phyloP scores from a whole-genome alignment of 2,113 vertebrate species.

The Sitta europaea region DNA sequence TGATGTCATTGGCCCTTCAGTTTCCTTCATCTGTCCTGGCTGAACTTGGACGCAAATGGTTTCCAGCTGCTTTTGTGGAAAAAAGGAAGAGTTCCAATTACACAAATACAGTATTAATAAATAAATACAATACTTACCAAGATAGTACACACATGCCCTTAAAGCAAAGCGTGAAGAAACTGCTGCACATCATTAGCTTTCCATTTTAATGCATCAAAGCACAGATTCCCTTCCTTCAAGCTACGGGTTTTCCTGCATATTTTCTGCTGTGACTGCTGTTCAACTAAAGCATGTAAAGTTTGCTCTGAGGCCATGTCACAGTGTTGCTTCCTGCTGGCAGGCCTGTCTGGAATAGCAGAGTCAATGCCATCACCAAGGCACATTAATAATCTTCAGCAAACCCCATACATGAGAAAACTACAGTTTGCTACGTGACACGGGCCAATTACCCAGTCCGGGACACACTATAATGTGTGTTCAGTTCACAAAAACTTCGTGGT shows the following conservation, averaged over 20 bases:
- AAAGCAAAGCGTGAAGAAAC: background rate
- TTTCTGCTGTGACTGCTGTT: background rate
- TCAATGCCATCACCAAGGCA: background rate
- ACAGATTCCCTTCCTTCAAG: background rate
- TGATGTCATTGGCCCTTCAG: constrained; percentile 43
- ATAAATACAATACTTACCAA: background rate
- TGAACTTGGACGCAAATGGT: constrained; percentile 84
- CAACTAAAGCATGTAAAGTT: background rate
- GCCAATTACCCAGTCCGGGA: background rate
- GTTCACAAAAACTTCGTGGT: background rate
- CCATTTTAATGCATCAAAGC: background rate
- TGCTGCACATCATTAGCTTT: background rate
- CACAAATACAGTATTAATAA: background rate
- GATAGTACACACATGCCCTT: background rate
- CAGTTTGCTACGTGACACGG: background rate
- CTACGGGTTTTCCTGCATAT: background rate
- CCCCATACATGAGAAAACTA: background rate
- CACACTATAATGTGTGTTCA: rapidly evolving
- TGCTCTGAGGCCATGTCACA: background rate
- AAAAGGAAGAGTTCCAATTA: constrained; percentile 21
- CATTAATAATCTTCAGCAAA: background rate
- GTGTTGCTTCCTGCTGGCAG: background rate
- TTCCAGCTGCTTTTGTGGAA: constrained; percentile 77
- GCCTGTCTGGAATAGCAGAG: background rate
- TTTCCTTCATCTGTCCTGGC: constrained; percentile 72